Evolutionary conservation across 2,797 vertebrate species (phyloP), one percentile per base, ranked within the genome.

Genomic region (Crenichthys baileyi): DNA sequence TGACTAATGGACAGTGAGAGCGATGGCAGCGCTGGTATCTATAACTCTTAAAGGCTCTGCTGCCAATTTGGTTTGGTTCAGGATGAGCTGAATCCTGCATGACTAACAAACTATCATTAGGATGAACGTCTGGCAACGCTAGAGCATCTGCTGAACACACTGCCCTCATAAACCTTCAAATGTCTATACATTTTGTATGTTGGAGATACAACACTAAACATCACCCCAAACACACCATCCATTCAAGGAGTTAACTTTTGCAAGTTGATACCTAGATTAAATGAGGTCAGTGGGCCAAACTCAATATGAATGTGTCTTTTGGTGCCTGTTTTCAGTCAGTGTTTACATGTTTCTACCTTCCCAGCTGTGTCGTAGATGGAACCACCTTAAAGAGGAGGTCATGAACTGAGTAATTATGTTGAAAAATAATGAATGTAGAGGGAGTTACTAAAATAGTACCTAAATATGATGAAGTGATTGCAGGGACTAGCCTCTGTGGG

Each of bases 71-170:
- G 41, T 61, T 74, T 20, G 7, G 16, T 44, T 73, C 55, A 44
- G 13, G 56, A 15, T 68, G 39, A 68, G 39, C 39, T 68, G 22
- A 68, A 44, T 68, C 65, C 67, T n/a, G 41, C 41, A 29, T 55
- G 71, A 55, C 13, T 39, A 24, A 51, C 31, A 74, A 46, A 56
- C 73, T 61, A 46, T 61, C 39, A 74, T 74, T 48, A 61, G 39
- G 26, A 48, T 4, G 41, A 74, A 48, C n/a, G n/a, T 20, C 56
- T 29, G n/a, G 39, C 41, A 44, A 9, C n/a, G 11, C n/a, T 55
- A 55, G 20, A 22, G 15, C 53, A 55, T 36, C 36, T 12, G 60
- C 60, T n/a, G 60, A 61, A 61, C 61, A 39, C 7, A 9, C 61
- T 9, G 61, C 7, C 61, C 20, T 46, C 24, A 41, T 44, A 22